A percentile compares a stretch with the other conserved stretches of the same genome.
These are phyloP conservation scores for Heliconius sara DNA, from an alignment of 2,888 invertebrate genomes.

Conservation along the genomic window DNA sequence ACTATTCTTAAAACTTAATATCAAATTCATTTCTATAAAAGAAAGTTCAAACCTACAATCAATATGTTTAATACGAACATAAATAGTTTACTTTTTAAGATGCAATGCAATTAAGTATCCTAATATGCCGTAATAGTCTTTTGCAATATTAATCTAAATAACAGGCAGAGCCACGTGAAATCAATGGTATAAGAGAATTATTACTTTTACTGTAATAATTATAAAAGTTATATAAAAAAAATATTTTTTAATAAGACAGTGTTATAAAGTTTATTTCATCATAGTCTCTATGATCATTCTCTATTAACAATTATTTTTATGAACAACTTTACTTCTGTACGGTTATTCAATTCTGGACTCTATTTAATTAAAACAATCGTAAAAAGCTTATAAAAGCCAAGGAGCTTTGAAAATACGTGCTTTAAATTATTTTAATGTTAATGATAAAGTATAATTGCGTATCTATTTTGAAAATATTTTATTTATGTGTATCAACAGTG, in stretches of 20 bases:
- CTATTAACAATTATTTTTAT: slow-evolving; percentile 30
- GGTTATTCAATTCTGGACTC: slow-evolving; percentile 13
- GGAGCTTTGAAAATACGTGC: background rate
- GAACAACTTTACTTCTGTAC: slow-evolving; percentile 11
- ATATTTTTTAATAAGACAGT: slow-evolving; percentile 10
- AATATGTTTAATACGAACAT: too few species aligned
- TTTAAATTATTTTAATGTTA: slow-evolving; percentile 13
- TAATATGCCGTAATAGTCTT: background rate
- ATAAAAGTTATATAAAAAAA: background rate
- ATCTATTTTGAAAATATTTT: background rate
- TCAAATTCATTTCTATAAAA: too few species aligned
- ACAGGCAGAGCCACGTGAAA: background rate
- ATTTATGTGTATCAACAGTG: background rate
- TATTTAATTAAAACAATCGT: slow-evolving; percentile 19
- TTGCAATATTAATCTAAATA: background rate
- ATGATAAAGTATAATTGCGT: background rate
- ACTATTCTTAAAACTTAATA: too few species aligned
- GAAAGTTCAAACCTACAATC: too few species aligned
- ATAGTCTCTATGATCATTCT: slow-evolving; percentile 24
- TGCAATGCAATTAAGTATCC: background rate
- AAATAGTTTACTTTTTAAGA: background rate
- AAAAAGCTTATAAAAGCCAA: slow-evolving; percentile 5
- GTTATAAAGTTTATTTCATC: slow-evolving; percentile 40
- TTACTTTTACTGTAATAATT: background rate
- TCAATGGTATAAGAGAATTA: background rate